A percentile compares a stretch with the other conserved stretches of the same genome.
phyloP scores from a whole-genome alignment of 2,113 vertebrate species.

The Gallinago jamesoni region DNA sequence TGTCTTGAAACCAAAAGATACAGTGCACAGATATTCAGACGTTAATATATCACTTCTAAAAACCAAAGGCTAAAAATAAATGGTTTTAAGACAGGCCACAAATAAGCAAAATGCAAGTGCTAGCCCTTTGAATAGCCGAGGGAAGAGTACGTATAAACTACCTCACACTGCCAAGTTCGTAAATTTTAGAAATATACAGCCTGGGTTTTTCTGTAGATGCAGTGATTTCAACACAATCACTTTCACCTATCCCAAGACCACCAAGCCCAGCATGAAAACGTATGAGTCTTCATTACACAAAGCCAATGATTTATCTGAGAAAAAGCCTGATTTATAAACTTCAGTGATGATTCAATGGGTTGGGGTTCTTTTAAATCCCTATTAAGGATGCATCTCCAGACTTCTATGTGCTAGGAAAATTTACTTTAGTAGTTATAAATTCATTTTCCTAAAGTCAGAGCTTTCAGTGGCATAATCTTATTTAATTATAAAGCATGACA shows the following conservation, averaged over 20 bases:
- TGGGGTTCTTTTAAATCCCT: neutral
- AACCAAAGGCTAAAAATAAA: neutral
- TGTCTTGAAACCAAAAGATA: neutral
- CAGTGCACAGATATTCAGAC: neutral
- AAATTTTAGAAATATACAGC: neutral
- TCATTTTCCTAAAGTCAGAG: neutral
- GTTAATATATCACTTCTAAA: neutral
- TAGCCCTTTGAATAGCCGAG: neutral
- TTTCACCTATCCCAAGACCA: neutral
- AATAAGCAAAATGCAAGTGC: neutral
- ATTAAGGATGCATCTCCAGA: neutral
- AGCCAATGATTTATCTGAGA: neutral
- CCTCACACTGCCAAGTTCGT: neutral
- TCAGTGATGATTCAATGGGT: neutral
- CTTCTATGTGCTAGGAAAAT: neutral
- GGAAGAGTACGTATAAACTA: neutral
- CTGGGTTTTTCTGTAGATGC: neutral
- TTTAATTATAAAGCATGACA: slow-evolving; percentile 35
- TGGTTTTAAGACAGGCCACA: neutral
- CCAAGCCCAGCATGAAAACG: neutral
- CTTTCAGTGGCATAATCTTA: neutral
- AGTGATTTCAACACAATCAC: neutral
- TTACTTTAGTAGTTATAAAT: slow-evolving; percentile 1
- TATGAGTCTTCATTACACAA: neutral
- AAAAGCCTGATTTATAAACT: neutral